Evolutionary conservation across 2,113 vertebrate species (phyloP), one percentile per base, ranked within the genome.

Genomic region (Mus pahari): DNA sequence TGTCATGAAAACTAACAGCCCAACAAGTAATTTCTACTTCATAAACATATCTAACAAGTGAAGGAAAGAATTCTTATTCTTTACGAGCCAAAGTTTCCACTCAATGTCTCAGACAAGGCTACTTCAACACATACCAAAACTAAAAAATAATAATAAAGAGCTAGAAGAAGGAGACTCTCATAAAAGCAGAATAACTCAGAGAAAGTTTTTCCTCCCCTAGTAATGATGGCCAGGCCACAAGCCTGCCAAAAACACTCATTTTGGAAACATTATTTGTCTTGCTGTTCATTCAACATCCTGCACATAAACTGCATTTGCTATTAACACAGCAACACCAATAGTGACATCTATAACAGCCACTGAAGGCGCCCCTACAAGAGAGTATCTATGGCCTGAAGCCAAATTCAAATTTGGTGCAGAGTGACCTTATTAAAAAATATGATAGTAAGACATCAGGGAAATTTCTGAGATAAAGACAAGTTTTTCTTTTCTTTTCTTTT

Each of bases 11-110:
- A 98, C 96, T 97, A 28, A 8, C 74, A 97, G 71, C 93, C 78
- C 86, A 96, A 36, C 94, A 91, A 97, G 97, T 98, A 97, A 94
- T 97, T 89, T 89, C 96, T 94, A 96, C 95, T 95, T 96, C 95
- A 97, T 98, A 98, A 98, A 98, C 90, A 94, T 90, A 97, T 97
- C 91, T 97, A 98, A 98, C 94, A 96, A 98, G 78, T 96, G 70
- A 93, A 95, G 91, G 96, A 97, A 98, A 92, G 92, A 10, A 96
- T 92, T 97, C 97, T 91, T 92, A 55, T 74, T 75, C 94, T 98
- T 98, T 98, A 98, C 95, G 97, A 97, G 93, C 94, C 81, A 96
- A 97, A 98, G 92, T 97, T 98, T 96, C 97, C 95, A 97, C 73
- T 98, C 97, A 96, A 94, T 97, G 79, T 96, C 96, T 88, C 96